These are phyloP conservation scores for Trypoxylon attenuatum DNA, from an alignment of 2,888 invertebrate species.

Conservation along the genomic window DNA sequence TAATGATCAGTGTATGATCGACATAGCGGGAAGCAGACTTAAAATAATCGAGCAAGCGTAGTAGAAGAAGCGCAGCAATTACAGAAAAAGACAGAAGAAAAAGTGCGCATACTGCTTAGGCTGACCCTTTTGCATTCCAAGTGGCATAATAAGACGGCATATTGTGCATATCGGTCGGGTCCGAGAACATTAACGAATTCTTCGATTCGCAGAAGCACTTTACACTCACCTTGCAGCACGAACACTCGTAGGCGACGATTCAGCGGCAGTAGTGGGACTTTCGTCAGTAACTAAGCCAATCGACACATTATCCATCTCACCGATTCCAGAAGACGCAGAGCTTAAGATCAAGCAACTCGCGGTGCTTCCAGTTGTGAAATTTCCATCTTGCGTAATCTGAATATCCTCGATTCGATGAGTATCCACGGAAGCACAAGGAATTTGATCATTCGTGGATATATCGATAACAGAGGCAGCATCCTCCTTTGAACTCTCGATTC, in stretches of 20 bases:
- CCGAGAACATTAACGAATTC: slow-evolving; percentile 6
- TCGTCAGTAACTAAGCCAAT: slow-evolving; percentile 38
- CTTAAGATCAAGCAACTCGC: slow-evolving; percentile 33
- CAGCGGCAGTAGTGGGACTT: slow-evolving; percentile 33
- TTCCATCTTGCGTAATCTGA: slow-evolving; percentile 19
- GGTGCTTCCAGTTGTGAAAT: slow-evolving; percentile 25
- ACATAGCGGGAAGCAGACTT: not conserved
- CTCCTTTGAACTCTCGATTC: slow-evolving; percentile 7
- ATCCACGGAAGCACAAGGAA: slow-evolving; percentile 7
- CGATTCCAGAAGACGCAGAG: slow-evolving; percentile 33
- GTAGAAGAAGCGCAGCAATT: too few relatives aligned
- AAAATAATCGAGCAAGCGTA: too few relatives aligned
- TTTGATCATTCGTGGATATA: not conserved
- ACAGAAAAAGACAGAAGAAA: too few relatives aligned
- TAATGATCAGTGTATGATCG: not conserved
- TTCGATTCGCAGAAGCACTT: slow-evolving; percentile 11
- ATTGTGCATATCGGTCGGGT: too few relatives aligned
- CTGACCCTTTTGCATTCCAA: too few relatives aligned
- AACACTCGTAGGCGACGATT: slow-evolving; percentile 35
- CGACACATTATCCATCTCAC: slow-evolving; percentile 18
- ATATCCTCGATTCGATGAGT: slow-evolving; percentile 26
- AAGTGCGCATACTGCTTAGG: too few relatives aligned
- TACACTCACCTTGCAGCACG: slow-evolving; percentile 52
- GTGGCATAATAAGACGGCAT: too few relatives aligned
- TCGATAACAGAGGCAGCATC: slow-evolving; percentile 6